These are phyloP conservation scores for Parnassius smintheus DNA, from an alignment of 2,888 invertebrate species.

Conservation along the genomic window DNA sequence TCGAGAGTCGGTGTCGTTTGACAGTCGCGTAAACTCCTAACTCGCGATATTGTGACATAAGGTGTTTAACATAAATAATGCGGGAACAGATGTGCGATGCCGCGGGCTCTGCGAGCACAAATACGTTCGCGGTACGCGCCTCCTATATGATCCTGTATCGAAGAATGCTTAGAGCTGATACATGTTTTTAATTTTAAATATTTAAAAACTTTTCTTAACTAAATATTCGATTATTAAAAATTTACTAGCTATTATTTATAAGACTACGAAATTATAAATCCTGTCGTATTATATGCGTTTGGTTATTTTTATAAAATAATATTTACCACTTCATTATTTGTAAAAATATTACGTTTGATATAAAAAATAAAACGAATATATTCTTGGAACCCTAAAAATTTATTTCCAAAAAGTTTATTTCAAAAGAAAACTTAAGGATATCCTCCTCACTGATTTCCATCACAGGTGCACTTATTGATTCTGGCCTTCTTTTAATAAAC, in stretches of 20 bases:
- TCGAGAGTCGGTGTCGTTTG: conserved; percentile 46
- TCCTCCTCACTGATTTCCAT: too few relatives aligned
- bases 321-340: too few relatives aligned
- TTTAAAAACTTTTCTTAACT: background rate
- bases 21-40: conserved; percentile 65
- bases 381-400: too few relatives aligned
- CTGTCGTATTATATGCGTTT: background rate
- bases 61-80: conserved; percentile 82
- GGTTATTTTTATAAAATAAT: background rate
- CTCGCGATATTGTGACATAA: conserved; percentile 80
- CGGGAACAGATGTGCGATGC: conserved; percentile 76
- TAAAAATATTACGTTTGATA: too few relatives aligned
- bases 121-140: conserved; percentile 67
- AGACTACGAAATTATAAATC: background rate
- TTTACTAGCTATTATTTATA: too few relatives aligned
- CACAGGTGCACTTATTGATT: too few relatives aligned
- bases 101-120: conserved; percentile 63
- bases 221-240: too few relatives aligned
- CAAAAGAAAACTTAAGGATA: too few relatives aligned
- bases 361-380: too few relatives aligned
- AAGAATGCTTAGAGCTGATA: conserved; percentile 52
- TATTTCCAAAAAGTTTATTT: too few relatives aligned
- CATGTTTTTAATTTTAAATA: conserved; percentile 3
- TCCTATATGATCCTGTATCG: conserved; percentile 55
- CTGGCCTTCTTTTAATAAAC: too few relatives aligned